A percentile compares a stretch with the other conserved stretches of the same genome.
These are phyloP conservation scores for Chloroceryle aenea DNA, from an alignment of 2,113 vertebrate genomes.

Conservation along the genomic window DNA sequence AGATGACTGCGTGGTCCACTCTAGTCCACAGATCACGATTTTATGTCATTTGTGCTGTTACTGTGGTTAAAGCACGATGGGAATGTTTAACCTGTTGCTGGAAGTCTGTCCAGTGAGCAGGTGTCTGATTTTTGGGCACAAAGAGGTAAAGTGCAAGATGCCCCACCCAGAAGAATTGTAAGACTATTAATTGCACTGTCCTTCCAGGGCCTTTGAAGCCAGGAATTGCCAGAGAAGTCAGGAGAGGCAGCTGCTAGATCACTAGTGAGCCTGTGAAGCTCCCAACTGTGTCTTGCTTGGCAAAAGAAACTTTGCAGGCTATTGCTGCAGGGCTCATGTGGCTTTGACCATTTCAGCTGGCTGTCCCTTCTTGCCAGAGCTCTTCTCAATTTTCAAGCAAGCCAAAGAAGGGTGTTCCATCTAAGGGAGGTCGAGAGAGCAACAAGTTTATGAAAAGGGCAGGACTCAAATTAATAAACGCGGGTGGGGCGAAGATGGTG, in stretches of 20 bases:
- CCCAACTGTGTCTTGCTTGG: background rate
- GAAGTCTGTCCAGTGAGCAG: background rate
- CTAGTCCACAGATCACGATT: background rate
- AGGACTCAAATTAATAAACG: slow-evolving; percentile 47
- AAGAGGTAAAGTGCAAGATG: background rate
- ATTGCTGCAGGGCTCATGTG: background rate
- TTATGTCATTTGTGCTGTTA: background rate
- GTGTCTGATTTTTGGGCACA: rapidly evolving
- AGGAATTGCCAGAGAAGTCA: background rate
- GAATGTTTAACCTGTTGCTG: background rate
- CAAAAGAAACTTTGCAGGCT: background rate
- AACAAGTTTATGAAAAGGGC: background rate
- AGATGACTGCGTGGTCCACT: background rate
- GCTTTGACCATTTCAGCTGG: background rate
- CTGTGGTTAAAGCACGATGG: rapidly evolving
- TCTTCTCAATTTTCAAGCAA: background rate
- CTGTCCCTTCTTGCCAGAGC: background rate
- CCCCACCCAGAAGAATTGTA: background rate
- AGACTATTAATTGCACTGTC: background rate
- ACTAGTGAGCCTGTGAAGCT: background rate
- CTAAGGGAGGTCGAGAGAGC: slow-evolving; percentile 17
- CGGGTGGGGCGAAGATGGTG: background rate
- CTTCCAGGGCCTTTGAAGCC: background rate
- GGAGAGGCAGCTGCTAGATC: background rate
- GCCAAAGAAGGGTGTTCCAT: background rate